Evolutionary conservation across 1,140 invertebrate species (phyloP).

Genomic region (Nasonia giraulti): DNA sequence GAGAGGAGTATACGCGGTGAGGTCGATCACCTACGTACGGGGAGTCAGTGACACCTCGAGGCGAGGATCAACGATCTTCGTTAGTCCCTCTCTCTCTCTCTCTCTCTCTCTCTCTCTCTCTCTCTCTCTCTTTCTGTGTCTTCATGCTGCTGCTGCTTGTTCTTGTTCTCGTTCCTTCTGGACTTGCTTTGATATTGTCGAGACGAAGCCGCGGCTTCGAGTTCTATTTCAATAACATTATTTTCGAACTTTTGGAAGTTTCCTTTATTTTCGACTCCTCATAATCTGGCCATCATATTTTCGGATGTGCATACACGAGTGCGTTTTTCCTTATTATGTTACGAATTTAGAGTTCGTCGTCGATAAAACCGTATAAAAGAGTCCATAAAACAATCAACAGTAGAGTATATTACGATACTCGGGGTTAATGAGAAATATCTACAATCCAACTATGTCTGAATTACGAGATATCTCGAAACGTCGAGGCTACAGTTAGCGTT

Average conservation of each 20-base stretch:
- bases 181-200: constrained; percentile 25
- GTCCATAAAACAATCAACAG: constrained; percentile 9
- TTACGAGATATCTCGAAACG: constrained; percentile 36
- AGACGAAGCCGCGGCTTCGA: not conserved
- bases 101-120: constrained; percentile 23
- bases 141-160: not conserved
- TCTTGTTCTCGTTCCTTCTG: constrained; percentile 41
- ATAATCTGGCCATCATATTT: not conserved
- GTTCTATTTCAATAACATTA: not conserved
- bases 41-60: constrained; percentile 74
- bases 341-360: not conserved
- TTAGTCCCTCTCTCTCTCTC: constrained; percentile 19
- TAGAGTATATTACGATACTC: not conserved
- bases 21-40: constrained; percentile 74
- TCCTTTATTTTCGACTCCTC: not conserved
- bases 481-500: constrained; percentile 13
- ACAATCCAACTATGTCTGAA: constrained; percentile 43
- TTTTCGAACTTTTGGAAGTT: not conserved
- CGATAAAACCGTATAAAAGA: not conserved
- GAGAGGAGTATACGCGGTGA: constrained; percentile 56
- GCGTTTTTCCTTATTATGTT: no score
- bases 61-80: constrained; percentile 63
- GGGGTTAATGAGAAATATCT: constrained; percentile 41
- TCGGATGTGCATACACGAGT: no score
- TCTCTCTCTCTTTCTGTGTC: constrained; percentile 1